Conservation (phyloP, 1,140 invertebrate genomes). For the Planococcus citri region DNA sequence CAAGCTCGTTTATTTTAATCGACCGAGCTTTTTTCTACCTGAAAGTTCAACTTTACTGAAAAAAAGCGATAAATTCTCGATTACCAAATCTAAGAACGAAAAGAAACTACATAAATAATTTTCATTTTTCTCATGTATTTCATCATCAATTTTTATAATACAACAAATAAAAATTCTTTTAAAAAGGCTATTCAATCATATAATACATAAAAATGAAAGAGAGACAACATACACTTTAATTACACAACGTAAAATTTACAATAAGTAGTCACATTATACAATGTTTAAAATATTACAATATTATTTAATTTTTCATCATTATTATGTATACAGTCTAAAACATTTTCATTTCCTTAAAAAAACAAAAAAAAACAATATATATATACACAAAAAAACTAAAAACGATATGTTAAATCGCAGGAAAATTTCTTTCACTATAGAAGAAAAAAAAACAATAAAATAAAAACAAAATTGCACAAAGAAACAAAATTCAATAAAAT, state of each 20-base stretch:
- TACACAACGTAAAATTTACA: constrained; percentile 15
- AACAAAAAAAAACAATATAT: not conserved
- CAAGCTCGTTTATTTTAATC: no score
- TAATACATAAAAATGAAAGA: constrained; percentile 19
- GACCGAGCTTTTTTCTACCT: no score
- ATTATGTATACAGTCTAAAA: constrained; percentile 11
- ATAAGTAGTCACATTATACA: constrained; percentile 10
- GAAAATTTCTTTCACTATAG: not conserved
- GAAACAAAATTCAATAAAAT: not conserved
- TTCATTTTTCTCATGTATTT: constrained; percentile 3
- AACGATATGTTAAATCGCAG: constrained; percentile 13
- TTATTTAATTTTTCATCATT: not conserved
- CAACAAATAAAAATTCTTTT: constrained; percentile 18
- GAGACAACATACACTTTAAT: constrained; percentile 12
- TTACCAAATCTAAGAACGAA: not conserved
- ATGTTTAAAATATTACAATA: not conserved
- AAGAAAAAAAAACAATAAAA: constrained; percentile 1
- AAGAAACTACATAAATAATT: not conserved
- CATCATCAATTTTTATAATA: not conserved
- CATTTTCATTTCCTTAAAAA: not conserved
- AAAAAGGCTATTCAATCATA: constrained; percentile 11
- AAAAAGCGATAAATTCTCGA: no score
- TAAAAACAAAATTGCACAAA: constrained; percentile 6
- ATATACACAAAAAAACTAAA: constrained; percentile 4
- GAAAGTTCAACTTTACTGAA: no score